Percentiles rank a stretch among this genome's conserved stretches.
Conservation (phyloP, 2,797 vertebrate species). For the Karalla daura region DNA sequence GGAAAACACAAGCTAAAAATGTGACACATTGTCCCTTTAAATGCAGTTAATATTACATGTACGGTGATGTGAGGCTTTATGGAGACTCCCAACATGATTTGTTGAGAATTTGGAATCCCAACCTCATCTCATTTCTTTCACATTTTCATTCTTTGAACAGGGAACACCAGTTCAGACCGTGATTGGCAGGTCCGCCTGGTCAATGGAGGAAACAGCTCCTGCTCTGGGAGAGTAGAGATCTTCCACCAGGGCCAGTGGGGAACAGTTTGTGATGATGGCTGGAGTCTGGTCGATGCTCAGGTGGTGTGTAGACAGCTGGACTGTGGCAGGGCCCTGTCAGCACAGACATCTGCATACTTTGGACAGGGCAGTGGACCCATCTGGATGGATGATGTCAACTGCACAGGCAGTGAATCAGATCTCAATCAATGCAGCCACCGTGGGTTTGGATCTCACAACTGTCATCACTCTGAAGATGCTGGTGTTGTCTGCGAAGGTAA, state of each 20-base stretch:
- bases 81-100: too few species aligned
- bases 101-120: too few species aligned
- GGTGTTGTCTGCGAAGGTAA: slow-evolving; percentile 52
- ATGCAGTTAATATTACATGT: too few species aligned
- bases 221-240: slow-evolving; percentile 71
- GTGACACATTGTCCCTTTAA: too few species aligned
- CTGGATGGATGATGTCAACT: slow-evolving; percentile 66
- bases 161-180: too few species aligned
- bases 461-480: slow-evolving; percentile 50
- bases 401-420: slow-evolving; percentile 43
- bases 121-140: too few species aligned
- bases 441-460: slow-evolving; percentile 59
- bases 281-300: slow-evolving; percentile 42
- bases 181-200: too few species aligned
- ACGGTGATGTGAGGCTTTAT: too few species aligned
- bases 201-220: slow-evolving; percentile 23
- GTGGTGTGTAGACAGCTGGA: slow-evolving; percentile 70
- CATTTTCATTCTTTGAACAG: too few species aligned
- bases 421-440: slow-evolving; percentile 44
- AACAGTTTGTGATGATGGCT: slow-evolving; percentile 66
- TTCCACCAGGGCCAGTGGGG: slow-evolving; percentile 56
- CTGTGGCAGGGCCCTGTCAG: slow-evolving; percentile 54
- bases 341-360: slow-evolving; percentile 27
- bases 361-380: slow-evolving; percentile 63
- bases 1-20: too few species aligned